Evolutionary conservation across 2,888 invertebrate species (phyloP).

Genomic region (Smittia aterrima): DNA sequence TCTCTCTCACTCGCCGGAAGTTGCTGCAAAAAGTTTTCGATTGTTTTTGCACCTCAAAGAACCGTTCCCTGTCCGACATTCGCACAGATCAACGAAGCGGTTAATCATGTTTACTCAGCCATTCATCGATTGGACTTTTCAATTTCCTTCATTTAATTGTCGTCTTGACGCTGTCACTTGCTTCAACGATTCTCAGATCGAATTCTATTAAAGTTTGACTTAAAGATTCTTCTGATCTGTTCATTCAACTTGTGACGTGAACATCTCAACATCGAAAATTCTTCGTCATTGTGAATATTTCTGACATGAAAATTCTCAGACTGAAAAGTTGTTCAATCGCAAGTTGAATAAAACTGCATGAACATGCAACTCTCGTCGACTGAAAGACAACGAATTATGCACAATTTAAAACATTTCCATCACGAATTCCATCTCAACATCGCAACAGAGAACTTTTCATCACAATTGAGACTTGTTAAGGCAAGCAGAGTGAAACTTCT

Average conservation of each 20-base stretch:
- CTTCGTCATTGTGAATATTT: background rate
- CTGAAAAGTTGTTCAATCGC: background rate
- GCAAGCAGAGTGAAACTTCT: too few species aligned
- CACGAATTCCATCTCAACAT: background rate
- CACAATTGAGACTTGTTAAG: background rate
- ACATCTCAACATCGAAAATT: background rate
- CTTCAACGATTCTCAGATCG: background rate
- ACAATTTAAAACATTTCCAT: background rate
- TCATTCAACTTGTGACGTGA: too few species aligned
- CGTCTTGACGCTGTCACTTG: background rate
- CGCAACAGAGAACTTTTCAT: background rate
- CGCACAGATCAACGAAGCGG: background rate
- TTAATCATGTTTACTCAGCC: background rate
- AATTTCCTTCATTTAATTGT: background rate
- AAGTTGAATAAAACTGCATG: background rate
- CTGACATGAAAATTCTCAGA: background rate
- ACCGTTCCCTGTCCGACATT: background rate
- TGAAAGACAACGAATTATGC: background rate
- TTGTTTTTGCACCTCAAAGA: background rate
- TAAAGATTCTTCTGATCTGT: too few species aligned
- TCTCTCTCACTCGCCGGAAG: background rate
- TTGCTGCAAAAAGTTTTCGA: background rate
- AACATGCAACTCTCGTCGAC: background rate
- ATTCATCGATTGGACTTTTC: background rate
- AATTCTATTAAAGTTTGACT: too few species aligned